phyloP scores from a whole-genome alignment of 2,113 vertebrate species.

The Phainopepla nitens region DNA sequence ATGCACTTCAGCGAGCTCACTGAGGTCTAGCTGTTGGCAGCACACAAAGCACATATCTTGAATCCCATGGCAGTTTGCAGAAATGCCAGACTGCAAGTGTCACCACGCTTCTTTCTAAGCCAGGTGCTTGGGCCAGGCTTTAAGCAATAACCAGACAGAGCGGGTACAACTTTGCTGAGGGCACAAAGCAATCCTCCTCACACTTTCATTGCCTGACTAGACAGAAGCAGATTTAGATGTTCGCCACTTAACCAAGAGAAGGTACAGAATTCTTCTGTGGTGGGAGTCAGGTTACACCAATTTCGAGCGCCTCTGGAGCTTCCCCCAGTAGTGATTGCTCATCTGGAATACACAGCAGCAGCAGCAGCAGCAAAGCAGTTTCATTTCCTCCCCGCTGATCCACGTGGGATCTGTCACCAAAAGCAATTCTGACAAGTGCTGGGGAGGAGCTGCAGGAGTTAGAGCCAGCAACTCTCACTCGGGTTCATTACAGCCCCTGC shows the following conservation, averaged over 20 bases:
- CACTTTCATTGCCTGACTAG: background rate
- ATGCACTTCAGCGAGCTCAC: background rate
- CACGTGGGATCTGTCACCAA: background rate
- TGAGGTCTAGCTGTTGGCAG: background rate
- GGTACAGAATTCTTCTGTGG: background rate
- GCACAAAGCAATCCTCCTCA: background rate
- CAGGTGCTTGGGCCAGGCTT: background rate
- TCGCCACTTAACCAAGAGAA: background rate
- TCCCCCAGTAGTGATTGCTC: background rate
- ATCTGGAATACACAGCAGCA: background rate
- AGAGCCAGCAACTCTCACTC: background rate
- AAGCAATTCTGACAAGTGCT: background rate
- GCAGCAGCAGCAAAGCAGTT: background rate
- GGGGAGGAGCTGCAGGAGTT: background rate
- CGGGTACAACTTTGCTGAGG: background rate
- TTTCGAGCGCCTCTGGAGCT: accelerated
- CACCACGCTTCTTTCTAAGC: no score
- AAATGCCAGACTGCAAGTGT: background rate
- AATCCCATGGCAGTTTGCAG: background rate
- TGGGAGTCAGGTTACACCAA: background rate
- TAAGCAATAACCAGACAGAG: background rate
- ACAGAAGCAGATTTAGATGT: background rate
- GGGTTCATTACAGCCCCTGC: background rate
- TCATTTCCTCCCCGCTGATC: background rate
- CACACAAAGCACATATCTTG: background rate